These are phyloP conservation scores for Serrognathus titanus DNA, from an alignment of 2,888 invertebrate genomes.

Conservation along the genomic window DNA sequence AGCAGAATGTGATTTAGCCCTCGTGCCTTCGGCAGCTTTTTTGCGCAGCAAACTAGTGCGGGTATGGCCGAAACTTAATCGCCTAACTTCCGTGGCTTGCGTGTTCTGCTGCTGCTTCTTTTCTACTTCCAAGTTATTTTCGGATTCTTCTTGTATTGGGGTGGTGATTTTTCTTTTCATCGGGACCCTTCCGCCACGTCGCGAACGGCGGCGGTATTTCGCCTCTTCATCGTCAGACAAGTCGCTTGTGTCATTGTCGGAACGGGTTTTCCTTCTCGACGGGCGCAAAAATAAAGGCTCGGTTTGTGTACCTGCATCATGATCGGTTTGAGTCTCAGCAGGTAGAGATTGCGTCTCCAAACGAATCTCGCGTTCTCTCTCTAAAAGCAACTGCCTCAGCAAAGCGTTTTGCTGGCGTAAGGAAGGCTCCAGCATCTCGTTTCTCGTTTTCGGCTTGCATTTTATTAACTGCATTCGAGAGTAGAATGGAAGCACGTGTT, in stretches of 20 bases:
- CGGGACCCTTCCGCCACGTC: constrained; percentile 56
- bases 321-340: constrained; percentile 79
- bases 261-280: constrained; percentile 64
- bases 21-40: constrained; percentile 54
- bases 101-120: constrained; percentile 41
- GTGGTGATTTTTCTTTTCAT: constrained; percentile 70
- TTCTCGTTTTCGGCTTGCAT: constrained; percentile 52
- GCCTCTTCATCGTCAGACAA: constrained; percentile 41
- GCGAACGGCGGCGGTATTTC: constrained; percentile 32
- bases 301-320: constrained; percentile 77
- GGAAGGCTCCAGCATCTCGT: constrained; percentile 66
- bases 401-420: constrained; percentile 72
- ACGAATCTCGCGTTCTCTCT: constrained; percentile 65
- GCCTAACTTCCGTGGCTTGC: neutral
- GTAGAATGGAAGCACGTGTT: constrained; percentile 29
- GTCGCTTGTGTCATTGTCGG: constrained; percentile 66
- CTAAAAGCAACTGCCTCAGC: constrained; percentile 69
- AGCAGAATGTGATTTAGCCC: constrained; percentile 46
- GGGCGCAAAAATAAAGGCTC: constrained; percentile 60
- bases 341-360: constrained; percentile 83
- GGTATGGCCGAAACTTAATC: constrained; percentile 46
- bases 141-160: constrained; percentile 72
- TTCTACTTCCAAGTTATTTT: constrained; percentile 43
- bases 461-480: constrained; percentile 42
- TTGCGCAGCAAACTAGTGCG: constrained; percentile 63